Conservation (phyloP, 2,888 invertebrate genomes). For the Eremobia ochroleuca region DNA sequence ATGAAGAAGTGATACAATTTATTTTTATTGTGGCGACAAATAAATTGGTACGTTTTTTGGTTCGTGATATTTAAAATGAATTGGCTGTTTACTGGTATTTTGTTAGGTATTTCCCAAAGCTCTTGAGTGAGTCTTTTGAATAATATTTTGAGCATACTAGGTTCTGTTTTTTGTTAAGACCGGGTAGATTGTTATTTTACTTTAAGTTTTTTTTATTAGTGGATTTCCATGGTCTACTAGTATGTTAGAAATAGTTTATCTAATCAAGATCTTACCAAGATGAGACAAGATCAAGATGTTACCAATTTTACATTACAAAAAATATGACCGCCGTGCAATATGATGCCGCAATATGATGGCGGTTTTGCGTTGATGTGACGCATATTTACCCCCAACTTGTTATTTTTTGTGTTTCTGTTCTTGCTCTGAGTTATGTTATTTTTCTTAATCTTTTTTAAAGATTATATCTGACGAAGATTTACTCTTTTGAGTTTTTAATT, state of each 20-base stretch:
- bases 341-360: background rate
- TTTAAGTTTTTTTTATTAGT: background rate
- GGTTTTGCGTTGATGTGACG: background rate
- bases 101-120: constrained; percentile 15
- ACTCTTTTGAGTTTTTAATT: background rate
- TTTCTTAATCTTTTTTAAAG: background rate
- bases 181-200: background rate
- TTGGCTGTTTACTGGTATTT: constrained; percentile 42
- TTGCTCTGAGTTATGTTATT: background rate
- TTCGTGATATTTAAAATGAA: constrained; percentile 63
- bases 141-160: constrained; percentile 12
- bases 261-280: too few relatives aligned
- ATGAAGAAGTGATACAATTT: constrained; percentile 68
- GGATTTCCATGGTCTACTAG: background rate
- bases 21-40: constrained; percentile 67
- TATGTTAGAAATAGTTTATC: background rate
- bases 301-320: background rate
- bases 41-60: constrained; percentile 61
- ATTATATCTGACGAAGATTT: too few relatives aligned
- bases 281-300: too few relatives aligned
- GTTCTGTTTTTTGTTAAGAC: constrained; percentile 2
- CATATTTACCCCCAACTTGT: background rate
- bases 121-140: constrained; percentile 37
- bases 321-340: background rate
- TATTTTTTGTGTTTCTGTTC: background rate